Evolutionary conservation across 2,797 vertebrate genomes (phyloP).

Genomic region (Kryptolebias ocellatus): DNA sequence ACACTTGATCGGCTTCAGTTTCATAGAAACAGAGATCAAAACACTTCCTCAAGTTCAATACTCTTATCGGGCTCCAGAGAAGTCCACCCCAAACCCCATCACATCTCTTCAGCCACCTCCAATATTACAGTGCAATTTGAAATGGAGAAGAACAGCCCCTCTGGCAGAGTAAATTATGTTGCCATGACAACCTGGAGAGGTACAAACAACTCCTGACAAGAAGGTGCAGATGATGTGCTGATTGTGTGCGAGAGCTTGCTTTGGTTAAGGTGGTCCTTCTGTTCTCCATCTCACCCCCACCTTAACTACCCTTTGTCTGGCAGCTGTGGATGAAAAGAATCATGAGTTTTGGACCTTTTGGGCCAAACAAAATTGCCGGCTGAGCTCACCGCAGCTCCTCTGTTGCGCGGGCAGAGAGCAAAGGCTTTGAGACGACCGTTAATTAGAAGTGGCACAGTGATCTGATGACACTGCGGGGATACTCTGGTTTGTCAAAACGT

Average conservation of each 20-base stretch:
- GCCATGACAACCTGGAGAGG: conserved; percentile 73
- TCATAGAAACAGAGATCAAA: conserved; percentile 70
- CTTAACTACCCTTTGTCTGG: conserved; percentile 5
- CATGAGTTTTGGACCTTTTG: conserved; percentile 48
- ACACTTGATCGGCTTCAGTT: conserved; percentile 58
- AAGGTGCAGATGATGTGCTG: conserved; percentile 46
- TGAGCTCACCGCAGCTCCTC: conserved; percentile 27
- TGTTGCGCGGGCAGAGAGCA: conserved; percentile 27
- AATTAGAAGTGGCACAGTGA: conserved; percentile 79
- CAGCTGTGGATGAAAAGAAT: conserved; percentile 72
- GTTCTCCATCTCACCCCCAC: conserved; percentile 2
- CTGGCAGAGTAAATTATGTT: conserved; percentile 48
- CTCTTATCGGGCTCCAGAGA: conserved; percentile 54
- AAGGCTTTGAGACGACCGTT: conserved; percentile 51
- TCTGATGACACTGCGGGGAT: conserved; percentile 77
- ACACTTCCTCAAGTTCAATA: conserved; percentile 64
- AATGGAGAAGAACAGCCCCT: conserved; percentile 54
- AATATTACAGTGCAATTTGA: conserved; percentile 66
- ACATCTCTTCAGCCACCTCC: conserved; percentile 36
- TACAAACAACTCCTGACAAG: conserved; percentile 68
- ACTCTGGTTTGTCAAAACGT: conserved; percentile 78
- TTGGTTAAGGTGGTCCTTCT: conserved; percentile 5
- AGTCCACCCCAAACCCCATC: conserved; percentile 14
- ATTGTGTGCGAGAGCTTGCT: conserved; percentile 21
- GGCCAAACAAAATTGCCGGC: conserved; percentile 34